A percentile compares a stretch with the other conserved stretches of the same genome.
Conservation (phyloP, 64 coral and sea anemone species). For the Montipora cactus region DNA sequence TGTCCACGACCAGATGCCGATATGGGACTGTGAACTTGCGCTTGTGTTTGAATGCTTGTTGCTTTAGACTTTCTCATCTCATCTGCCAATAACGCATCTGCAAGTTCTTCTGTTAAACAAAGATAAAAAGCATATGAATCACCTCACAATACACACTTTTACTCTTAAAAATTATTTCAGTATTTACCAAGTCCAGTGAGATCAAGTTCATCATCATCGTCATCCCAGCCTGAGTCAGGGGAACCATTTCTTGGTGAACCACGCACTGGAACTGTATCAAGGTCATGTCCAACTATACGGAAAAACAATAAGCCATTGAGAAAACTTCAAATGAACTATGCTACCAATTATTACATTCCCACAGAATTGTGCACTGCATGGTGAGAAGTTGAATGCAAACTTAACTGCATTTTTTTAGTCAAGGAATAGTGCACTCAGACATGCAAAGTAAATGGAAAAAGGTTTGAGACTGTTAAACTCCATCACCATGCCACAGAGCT, state of each 20-base stretch:
- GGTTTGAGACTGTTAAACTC: too few relatives aligned
- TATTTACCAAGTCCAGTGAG: constrained; percentile 75
- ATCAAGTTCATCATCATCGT: constrained; percentile 87
- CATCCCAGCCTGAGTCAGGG: constrained; percentile 54
- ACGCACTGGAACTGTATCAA: constrained; percentile 87
- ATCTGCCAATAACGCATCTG: constrained; percentile 73
- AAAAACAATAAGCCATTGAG: neutral
- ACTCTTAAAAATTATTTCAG: too few relatives aligned
- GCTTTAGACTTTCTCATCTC: constrained; percentile 46
- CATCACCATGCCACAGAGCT: too few relatives aligned
- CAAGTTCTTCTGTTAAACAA: constrained; percentile 62
- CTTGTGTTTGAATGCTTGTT: constrained; percentile 31
- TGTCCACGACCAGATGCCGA: neutral
- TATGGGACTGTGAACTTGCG: constrained; percentile 6
- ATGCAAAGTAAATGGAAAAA: too few relatives aligned
- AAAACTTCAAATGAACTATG: too few relatives aligned
- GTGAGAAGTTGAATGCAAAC: too few relatives aligned
- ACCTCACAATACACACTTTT: neutral
- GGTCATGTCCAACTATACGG: constrained; percentile 43
- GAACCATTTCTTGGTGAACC: constrained; percentile 31
- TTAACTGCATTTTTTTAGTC: too few relatives aligned
- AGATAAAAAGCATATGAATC: neutral
- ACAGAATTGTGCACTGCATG: too few relatives aligned
- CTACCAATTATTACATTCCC: too few relatives aligned
- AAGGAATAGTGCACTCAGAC: too few relatives aligned